These are phyloP conservation scores for Hirudinaria manillensis DNA, from an alignment of 2,888 invertebrate species.

Conservation along the genomic window DNA sequence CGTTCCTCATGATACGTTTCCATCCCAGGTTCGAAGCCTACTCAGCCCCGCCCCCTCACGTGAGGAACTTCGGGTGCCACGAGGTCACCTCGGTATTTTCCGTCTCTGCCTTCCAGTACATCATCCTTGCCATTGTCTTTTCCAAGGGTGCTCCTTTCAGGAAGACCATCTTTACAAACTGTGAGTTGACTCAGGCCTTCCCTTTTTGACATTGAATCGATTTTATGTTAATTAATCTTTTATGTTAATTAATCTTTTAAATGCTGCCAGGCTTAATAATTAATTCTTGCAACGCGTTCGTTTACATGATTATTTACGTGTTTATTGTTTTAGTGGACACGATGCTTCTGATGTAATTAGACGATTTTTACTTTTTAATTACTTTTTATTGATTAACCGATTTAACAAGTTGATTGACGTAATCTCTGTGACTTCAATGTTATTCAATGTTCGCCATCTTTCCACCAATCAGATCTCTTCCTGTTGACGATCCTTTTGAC, in stretches of 20 bases:
- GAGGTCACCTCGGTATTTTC: slow-evolving; percentile 82
- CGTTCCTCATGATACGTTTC: no score
- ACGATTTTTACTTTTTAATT: no score
- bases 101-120: slow-evolving; percentile 83
- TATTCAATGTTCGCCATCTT: background rate
- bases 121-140: slow-evolving; percentile 78
- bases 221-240: background rate
- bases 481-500: slow-evolving; percentile 60
- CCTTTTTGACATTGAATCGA: background rate
- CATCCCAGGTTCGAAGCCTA: slow-evolving; percentile 36
- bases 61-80: slow-evolving; percentile 60
- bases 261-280: background rate
- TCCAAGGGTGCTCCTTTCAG: slow-evolving; percentile 86
- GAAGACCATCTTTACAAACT: slow-evolving; percentile 69
- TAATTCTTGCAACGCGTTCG: background rate
- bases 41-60: slow-evolving; percentile 29
- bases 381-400: background rate
- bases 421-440: background rate
- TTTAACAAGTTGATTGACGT: background rate
- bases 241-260: background rate
- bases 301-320: no score
- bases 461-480: slow-evolving; percentile 59
- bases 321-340: no score
- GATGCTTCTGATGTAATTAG: no score
- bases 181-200: slow-evolving; percentile 32